Evolutionary conservation across 2,888 invertebrate genomes (phyloP).

Genomic region (Trissonchulus latispiculum): DNA sequence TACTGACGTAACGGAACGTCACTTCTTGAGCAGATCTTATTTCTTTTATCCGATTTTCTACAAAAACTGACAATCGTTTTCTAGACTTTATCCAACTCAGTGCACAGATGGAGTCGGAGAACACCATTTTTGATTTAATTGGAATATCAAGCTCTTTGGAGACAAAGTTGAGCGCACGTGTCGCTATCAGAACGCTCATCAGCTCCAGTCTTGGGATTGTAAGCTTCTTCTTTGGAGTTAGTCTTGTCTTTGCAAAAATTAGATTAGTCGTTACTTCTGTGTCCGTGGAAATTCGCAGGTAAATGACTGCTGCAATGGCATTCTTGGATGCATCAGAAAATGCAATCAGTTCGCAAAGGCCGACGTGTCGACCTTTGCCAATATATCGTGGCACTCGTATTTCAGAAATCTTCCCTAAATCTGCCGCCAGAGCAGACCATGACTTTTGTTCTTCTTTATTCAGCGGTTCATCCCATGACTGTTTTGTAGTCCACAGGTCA

Average conservation of each 20-base stretch:
- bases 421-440: not conserved
- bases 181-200: not conserved
- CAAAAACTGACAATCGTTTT: conserved; percentile 25
- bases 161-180: conserved; percentile 24
- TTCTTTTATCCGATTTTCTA: conserved; percentile 30
- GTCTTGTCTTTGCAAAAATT: conserved; percentile 26
- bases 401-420: not conserved
- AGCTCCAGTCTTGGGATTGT: conserved; percentile 28
- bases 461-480: conserved; percentile 32
- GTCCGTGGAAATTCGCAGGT: conserved; percentile 20
- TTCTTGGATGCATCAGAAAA: conserved; percentile 31
- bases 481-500: conserved; percentile 29
- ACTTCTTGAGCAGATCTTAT: conserved; percentile 27
- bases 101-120: conserved; percentile 27
- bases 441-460: conserved; percentile 2
- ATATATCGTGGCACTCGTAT: not conserved
- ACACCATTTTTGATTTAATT: conserved; percentile 22
- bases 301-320: conserved; percentile 30
- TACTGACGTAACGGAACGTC: conserved; percentile 30
- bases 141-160: conserved; percentile 27
- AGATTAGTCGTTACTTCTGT: conserved; percentile 14
- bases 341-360: conserved; percentile 21
- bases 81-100: conserved; percentile 28
- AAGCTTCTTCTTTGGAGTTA: conserved; percentile 29
- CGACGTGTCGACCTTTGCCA: not conserved